Base-by-base conservation (phyloP, 2,113 vertebrate genomes). In the Scortum barcoo region DNA sequence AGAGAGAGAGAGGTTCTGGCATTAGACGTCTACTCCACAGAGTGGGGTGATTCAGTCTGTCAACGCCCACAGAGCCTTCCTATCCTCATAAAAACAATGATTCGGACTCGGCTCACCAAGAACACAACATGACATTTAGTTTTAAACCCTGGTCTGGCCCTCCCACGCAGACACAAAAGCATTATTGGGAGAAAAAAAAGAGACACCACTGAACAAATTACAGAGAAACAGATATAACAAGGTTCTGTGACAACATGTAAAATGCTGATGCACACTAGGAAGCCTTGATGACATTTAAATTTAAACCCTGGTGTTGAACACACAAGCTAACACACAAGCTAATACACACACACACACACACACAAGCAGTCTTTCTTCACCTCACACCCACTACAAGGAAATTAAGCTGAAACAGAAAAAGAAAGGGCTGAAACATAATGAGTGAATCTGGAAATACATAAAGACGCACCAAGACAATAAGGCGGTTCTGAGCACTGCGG, bases 81-180 rank as follows among this genome's bases (percentile, higher is more conserved):
- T 83, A 54, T 89, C 81, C 83, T 78, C 74, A 86, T 70, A 73
- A 91, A 86, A 91, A 84, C 89, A 90, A 87, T 75, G 80, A 91
- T 77, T 87, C 68, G 84, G 81, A 83, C 83, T 90, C 46, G 22
- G 51, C 65, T 85, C 76, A 85, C 73, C 54, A 38, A 80, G 74
- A 92, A 85, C 62, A 66, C 72, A 87, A 73, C 70, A 50, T 91
- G 89, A 86, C 91, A 93, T 91, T 91, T 88, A 76, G 77, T 72
- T 81, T 53, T 77, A 79, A 82, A 87, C 83, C 56, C 73, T 85
- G 40, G 38, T 68, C 57, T 86, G 14, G 22, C 78, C 86, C 74
- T 63, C 87, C 87, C 70, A 88, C 87, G 1, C 71, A 84, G 30
- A 67, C 81, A 80, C 68, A 85, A 60, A 72, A 44, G 58, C 72